Conservation (phyloP, 1,140 invertebrate genomes). For the Radopholus similis region DNA sequence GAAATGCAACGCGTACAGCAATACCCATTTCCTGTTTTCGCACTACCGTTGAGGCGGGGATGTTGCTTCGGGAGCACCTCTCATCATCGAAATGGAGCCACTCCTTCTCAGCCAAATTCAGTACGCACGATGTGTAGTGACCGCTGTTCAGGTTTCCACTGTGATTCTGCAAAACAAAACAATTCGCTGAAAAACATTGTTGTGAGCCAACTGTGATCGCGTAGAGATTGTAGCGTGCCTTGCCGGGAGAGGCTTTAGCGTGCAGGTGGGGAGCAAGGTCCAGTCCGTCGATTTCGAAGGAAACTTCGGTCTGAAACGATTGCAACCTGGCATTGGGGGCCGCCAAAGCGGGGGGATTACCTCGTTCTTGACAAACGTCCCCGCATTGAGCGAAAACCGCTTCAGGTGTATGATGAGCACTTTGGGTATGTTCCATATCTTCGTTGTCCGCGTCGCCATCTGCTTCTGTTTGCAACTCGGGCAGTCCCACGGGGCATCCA, state of each 20-base stretch:
- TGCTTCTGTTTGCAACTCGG: conserved; percentile 17
- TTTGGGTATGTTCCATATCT: conserved; percentile 27
- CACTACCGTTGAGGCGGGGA: neutral
- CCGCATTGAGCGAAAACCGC: conserved; percentile 28
- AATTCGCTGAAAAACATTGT: neutral
- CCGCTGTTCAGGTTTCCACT: conserved; percentile 25
- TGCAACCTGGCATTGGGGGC: neutral
- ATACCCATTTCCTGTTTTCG: neutral
- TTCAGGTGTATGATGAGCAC: conserved; percentile 42
- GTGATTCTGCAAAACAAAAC: conserved; percentile 23
- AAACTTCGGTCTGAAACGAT: neutral
- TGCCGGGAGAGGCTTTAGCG: neutral
- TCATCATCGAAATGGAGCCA: conserved; percentile 31
- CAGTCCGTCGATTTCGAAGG: conserved; percentile 26
- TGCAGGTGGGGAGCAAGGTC: conserved; percentile 33
- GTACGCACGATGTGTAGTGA: conserved; percentile 25
- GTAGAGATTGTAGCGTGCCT: conserved; percentile 34
- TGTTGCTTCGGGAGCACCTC: neutral
- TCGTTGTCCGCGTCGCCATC: conserved; percentile 27
- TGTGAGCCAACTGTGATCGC: conserved; percentile 21
- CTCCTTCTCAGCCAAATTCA: conserved; percentile 19
- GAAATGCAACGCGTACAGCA: neutral
- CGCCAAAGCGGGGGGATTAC: neutral
- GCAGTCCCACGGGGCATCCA: conserved; percentile 29
- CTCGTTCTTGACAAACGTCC: conserved; percentile 45